Conservation (phyloP, 2,113 vertebrate genomes). For the Python bivittatus region DNA sequence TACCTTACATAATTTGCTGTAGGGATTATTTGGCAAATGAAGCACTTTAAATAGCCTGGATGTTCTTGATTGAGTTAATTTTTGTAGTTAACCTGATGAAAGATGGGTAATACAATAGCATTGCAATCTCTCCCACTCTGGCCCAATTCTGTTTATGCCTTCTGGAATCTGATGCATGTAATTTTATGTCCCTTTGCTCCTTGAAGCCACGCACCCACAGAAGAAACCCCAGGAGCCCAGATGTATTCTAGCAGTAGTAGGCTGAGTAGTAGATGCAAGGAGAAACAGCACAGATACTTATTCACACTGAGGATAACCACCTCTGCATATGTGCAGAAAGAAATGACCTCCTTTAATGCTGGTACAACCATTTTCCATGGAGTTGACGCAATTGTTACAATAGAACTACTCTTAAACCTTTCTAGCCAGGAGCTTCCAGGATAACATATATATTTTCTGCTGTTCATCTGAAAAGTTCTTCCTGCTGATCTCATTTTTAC, state of each 20-base stretch:
- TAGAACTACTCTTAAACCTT: background rate
- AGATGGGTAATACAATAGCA: background rate
- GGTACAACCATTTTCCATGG: background rate
- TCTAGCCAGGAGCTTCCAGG: background rate
- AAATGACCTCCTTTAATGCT: background rate
- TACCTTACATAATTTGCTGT: background rate
- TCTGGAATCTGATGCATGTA: background rate
- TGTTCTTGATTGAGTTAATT: background rate
- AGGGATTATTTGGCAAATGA: background rate
- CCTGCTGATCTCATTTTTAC: too few relatives aligned
- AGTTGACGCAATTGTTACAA: background rate
- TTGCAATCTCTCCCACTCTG: background rate
- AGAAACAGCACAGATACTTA: too few relatives aligned
- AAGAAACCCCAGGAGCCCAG: background rate
- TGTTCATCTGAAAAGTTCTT: too few relatives aligned
- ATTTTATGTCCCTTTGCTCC: background rate
- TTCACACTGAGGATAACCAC: background rate
- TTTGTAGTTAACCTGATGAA: background rate
- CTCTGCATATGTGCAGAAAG: background rate
- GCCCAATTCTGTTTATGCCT: background rate
- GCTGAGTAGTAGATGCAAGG: background rate
- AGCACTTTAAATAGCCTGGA: background rate
- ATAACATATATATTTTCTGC: background rate
- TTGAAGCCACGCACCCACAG: background rate
- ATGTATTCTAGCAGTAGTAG: background rate